Evolutionary conservation across 2,113 vertebrate genomes (phyloP).

Genomic region (Pterocles burchelli): DNA sequence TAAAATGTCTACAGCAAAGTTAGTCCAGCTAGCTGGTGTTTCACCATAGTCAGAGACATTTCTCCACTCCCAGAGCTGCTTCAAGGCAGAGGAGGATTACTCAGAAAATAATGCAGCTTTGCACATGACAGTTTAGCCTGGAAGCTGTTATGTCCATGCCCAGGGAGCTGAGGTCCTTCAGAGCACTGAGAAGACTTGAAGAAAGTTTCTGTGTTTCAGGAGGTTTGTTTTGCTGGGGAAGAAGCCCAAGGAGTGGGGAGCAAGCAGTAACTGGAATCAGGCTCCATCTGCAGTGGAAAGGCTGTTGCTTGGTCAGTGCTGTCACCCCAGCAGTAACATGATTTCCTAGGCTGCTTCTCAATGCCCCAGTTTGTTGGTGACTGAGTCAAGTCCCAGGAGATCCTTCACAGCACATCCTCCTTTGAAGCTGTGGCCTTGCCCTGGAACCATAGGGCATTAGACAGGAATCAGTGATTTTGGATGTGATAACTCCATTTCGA

Average conservation of each 20-base stretch:
- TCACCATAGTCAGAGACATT: background rate
- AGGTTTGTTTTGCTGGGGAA: background rate
- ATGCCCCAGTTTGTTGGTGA: too few relatives aligned
- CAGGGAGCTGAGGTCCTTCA: background rate
- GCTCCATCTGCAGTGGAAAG: background rate
- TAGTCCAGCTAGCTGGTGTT: background rate
- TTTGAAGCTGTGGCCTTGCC: background rate
- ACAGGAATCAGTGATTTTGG: background rate
- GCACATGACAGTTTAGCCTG: rapidly evolving
- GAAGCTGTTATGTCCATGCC: background rate
- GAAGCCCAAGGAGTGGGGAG: background rate
- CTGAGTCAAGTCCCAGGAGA: background rate
- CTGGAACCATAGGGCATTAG: background rate
- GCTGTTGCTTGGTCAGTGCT: background rate
- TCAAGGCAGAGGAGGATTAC: background rate
- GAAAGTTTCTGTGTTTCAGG: background rate
- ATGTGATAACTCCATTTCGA: background rate
- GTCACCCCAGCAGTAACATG: background rate
- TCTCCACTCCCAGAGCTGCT: background rate
- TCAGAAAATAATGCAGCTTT: background rate
- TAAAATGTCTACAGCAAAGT: background rate
- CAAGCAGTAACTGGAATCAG: background rate
- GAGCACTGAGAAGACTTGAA: background rate
- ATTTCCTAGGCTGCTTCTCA: background rate
- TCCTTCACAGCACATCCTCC: background rate